phyloP scores from a whole-genome alignment of 1,140 invertebrate genomes.

The Phymastichus coffea region DNA sequence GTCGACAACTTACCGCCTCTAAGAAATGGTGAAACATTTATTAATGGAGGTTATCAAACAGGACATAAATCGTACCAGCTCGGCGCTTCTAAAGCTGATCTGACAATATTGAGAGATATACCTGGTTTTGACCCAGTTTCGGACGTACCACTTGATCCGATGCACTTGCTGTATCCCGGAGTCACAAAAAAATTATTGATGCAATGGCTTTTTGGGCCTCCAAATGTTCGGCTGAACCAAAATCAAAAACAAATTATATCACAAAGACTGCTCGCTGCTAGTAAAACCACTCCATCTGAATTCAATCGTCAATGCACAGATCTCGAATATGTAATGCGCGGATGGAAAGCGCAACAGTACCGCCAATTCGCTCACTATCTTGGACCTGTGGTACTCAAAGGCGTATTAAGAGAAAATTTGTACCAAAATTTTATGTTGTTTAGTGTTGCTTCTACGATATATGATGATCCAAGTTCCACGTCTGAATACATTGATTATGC shows the following conservation, averaged over 20 bases:
- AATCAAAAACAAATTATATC: not conserved
- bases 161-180: not conserved
- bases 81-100: not conserved
- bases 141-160: not conserved
- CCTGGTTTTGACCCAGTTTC: not conserved
- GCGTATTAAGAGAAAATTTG: no score
- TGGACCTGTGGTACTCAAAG: no score
- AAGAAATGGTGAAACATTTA: no score
- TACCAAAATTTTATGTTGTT: no score
- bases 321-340: not conserved
- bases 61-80: no score
- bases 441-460: no score
- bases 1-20: no score
- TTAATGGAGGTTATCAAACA: not conserved
- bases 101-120: not conserved
- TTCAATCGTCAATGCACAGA: not conserved
- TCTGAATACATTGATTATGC: no score
- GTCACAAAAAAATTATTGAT: no score
- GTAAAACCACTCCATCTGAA: not conserved
- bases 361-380: no score
- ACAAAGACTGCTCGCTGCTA: not conserved
- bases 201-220: not conserved
- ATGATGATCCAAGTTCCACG: no score
- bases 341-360: not conserved
- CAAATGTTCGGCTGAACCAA: not conserved